Base-by-base conservation (phyloP, 1,140 invertebrate species). In the Caenorhabditis tropicalis region DNA sequence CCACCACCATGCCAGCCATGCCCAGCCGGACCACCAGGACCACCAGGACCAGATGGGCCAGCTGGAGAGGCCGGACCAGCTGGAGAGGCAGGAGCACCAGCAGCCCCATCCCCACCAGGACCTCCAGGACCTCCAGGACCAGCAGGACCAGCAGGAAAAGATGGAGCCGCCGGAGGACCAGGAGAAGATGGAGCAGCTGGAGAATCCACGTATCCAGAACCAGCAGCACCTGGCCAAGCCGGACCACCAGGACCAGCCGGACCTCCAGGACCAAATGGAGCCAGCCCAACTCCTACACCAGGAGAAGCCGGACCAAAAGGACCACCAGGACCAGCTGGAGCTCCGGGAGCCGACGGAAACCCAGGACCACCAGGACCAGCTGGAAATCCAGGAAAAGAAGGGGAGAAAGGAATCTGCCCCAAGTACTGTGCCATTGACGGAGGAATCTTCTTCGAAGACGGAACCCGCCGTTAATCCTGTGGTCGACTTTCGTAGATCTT, bases 371-470 rank as follows among this genome's bases (percentile, higher is more conserved):
- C 86, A 46, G 86, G 86, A 82, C 84, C 83, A 39, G 24, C 65
- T 36, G 85, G 85, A 86, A 87, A 33, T 82, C 85, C 21, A 48
- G 87, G 70, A 85, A 43, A 39, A 5, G 79, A 84, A 29, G 88
- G 89, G 79, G 86, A 33, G 89, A 89, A 84, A 82, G 39, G 89
- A 89, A 89, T 90, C 82, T 89, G 88, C 85, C 88, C 88, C 48
- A 89, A 89, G 84, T 89, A 89, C 83, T 89, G 88, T 82, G 88
- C 88, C 87, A 88, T 89, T 65, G 88, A 89, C 87, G 88, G 88
- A 31, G 88, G 88, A 51, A 87, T 89, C 84, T 89, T 89, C 88
- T 89, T 89, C 84, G 88, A 90, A 36, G 48, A 56, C 21, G 49
- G 65, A 74, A 74, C 65, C 16, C 65, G 65, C 3, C 65, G 65